phyloP scores from a whole-genome alignment of 2,113 vertebrate species.

The Brachyhypopomus gauderio region DNA sequence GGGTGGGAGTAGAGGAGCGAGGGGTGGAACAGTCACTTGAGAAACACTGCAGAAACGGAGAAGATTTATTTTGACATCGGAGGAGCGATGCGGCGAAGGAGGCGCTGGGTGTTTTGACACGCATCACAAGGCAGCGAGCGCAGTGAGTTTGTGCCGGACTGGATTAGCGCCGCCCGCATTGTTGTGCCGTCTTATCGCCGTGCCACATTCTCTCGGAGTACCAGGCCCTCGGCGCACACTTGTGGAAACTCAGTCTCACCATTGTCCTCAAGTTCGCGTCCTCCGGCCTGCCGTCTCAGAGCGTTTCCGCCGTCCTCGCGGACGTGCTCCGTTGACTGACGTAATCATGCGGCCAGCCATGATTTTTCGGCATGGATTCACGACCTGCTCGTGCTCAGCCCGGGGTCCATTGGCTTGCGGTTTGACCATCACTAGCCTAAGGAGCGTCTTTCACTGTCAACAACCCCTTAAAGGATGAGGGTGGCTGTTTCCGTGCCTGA shows the following conservation, averaged over 20 bases:
- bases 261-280: conserved; percentile 23
- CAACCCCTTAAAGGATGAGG: too few relatives aligned
- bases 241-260: conserved; percentile 31
- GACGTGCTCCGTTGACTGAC: neutral
- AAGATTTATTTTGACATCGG: conserved; percentile 49
- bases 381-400: too few relatives aligned
- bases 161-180: conserved; percentile 57
- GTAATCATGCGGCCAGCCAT: too few relatives aligned
- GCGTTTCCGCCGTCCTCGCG: neutral
- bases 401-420: too few relatives aligned
- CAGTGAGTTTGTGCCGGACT: conserved; percentile 48
- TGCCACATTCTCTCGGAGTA: conserved; percentile 55
- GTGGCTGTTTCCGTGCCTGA: neutral
- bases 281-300: conserved; percentile 10
- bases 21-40: conserved; percentile 37
- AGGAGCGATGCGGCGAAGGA: conserved; percentile 37
- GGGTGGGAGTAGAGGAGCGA: neutral
- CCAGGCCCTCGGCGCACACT: conserved; percentile 47
- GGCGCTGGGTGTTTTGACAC: conserved; percentile 41
- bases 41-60: conserved; percentile 45
- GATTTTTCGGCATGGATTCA: too few relatives aligned
- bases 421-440: too few relatives aligned
- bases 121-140: conserved; percentile 43
- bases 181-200: conserved; percentile 57
- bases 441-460: too few relatives aligned